Conservation (phyloP, 2,888 invertebrate genomes). For the Gerris lacustris region DNA sequence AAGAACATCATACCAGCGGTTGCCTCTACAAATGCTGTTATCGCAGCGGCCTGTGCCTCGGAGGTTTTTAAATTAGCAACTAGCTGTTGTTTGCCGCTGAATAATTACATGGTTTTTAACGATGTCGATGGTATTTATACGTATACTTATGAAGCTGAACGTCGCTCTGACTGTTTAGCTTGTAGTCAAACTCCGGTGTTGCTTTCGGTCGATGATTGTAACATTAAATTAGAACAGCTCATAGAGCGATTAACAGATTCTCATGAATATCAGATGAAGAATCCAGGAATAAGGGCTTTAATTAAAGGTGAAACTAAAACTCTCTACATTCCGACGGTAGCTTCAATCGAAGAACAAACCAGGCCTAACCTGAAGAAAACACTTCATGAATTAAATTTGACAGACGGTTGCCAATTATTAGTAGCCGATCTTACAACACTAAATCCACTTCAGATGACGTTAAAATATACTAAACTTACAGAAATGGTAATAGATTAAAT, state of each 20-base stretch:
- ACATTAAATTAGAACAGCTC: conserved; percentile 65
- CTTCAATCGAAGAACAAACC: conserved; percentile 82
- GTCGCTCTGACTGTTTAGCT: conserved; percentile 71
- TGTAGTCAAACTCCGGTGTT: conserved; percentile 63
- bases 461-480: no score
- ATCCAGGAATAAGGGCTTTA: conserved; percentile 71
- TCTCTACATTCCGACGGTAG: conserved; percentile 82
- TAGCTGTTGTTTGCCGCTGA: conserved; percentile 75
- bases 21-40: conserved; percentile 97
- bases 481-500: no score
- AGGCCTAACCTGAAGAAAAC: conserved; percentile 77
- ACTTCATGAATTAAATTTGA: conserved; percentile 69
- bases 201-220: conserved; percentile 49
- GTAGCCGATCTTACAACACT: conserved; percentile 72
- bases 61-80: conserved; percentile 96
- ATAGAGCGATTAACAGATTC: conserved; percentile 67
- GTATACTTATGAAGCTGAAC: conserved; percentile 87
- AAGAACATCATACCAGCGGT: conserved; percentile 99
- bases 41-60: conserved; percentile 88
- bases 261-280: conserved; percentile 63
- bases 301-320: conserved; percentile 78
- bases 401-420: conserved; percentile 71
- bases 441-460: no score
- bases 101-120: conserved; percentile 94
- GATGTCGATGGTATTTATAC: conserved; percentile 90